Base-by-base conservation (phyloP, 1,140 invertebrate genomes). In the Phocides pigmalion region DNA sequence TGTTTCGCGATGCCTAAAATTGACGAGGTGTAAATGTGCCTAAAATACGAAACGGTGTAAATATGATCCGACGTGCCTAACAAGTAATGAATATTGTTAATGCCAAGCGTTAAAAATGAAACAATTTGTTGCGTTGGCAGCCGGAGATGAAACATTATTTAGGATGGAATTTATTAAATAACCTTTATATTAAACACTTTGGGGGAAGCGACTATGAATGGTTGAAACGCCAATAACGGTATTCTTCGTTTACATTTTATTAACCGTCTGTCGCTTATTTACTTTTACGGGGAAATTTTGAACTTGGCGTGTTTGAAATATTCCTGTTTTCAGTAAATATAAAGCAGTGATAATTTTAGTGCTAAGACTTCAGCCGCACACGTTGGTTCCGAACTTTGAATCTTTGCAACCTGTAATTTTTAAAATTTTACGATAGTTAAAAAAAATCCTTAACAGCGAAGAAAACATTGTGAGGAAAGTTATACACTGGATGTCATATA, bases 91-190 rank as follows among this genome's bases (percentile, higher is more conserved):
- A 58, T 42, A 9, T 20, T 19, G 16, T 11, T 17, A 44, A 44
- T n/a, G 16, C 42, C 4, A 72, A 64, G 56, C 56, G 73, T 76
- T 75, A 87, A 84, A 87, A 82, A 83, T 87, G 76, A 86, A 87
- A 82, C 74, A 89, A 89, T 87, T 89, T 87, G 79, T 89, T 87
- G 74, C 53, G 76, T 73, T 70, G 79, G 81, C 71, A 81, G 74
- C 72, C 81, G 86, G 86, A 89, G 86, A 89, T 89, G 84, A 83
- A 83, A 76, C 82, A 89, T 89, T 82, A 84, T 84, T 87, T 80
- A 76, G 70, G 74, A 66, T 65, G 70, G 62, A 66, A 65, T 67
- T 67, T 62, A 67, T 67, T 35, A 54, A 66, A 51, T 51, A 46
- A 46, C 16, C 11, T 47, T 47, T 59, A 47, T 25, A 59, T 46